Evolutionary conservation across 1,140 invertebrate species (phyloP).

Genomic region (Archegozetes longisetosus): DNA sequence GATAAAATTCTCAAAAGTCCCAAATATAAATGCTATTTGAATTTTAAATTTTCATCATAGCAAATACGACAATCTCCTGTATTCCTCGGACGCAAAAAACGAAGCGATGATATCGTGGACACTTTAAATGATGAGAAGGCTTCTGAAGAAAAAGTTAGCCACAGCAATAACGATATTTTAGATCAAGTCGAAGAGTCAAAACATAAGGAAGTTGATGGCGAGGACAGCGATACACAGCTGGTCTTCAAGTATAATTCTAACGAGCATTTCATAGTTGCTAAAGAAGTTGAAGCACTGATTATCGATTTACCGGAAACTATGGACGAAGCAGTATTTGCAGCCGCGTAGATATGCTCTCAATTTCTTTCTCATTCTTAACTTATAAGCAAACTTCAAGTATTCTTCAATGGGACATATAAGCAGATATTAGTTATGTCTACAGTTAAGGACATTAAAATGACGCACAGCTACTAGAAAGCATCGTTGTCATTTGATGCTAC

Average conservation of each 20-base stretch:
- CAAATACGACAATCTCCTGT: conserved; percentile 14
- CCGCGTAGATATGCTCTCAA: too few relatives aligned
- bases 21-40: too few relatives aligned
- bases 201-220: not conserved
- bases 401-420: too few relatives aligned
- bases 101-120: not conserved
- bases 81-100: conserved; percentile 11
- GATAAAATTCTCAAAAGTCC: too few relatives aligned
- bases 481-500: too few relatives aligned
- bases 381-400: too few relatives aligned
- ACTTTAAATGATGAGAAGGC: not conserved
- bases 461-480: too few relatives aligned
- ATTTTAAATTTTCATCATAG: too few relatives aligned
- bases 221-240: not conserved
- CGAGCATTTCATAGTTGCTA: not conserved
- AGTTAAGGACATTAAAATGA: too few relatives aligned
- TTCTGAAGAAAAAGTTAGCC: not conserved
- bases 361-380: too few relatives aligned
- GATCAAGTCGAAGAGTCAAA: not conserved
- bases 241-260: not conserved
- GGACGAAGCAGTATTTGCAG: not conserved
- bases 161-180: not conserved
- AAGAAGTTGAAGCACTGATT: not conserved
- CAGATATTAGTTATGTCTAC: too few relatives aligned
- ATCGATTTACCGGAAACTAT: not conserved